Conservation (phyloP, 2,888 invertebrate genomes). For the Amaurobius ferox region DNA sequence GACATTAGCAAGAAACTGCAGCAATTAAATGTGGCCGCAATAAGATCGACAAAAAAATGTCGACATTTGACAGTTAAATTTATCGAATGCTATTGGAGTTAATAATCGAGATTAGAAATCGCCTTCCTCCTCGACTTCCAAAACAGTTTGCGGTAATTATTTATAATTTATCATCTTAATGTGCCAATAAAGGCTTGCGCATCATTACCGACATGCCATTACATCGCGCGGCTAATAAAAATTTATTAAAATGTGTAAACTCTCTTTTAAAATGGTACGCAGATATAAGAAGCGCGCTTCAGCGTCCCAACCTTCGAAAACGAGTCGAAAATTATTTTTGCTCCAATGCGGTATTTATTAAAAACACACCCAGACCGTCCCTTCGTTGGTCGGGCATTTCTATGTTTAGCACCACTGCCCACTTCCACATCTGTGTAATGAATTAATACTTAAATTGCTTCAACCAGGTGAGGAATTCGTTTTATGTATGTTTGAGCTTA, state of each 20-base stretch:
- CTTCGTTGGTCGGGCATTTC: neutral
- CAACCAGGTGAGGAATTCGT: neutral
- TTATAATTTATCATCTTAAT: constrained; percentile 70
- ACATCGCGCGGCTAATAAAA: constrained; percentile 54
- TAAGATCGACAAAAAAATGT: constrained; percentile 39
- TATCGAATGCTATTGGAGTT: constrained; percentile 57
- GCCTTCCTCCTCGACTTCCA: constrained; percentile 36
- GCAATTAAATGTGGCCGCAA: constrained; percentile 54
- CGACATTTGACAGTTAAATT: constrained; percentile 61
- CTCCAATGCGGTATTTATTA: neutral
- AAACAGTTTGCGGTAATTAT: constrained; percentile 64
- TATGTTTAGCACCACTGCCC: neutral
- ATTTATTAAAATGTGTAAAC: constrained; percentile 65
- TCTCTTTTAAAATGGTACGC: constrained; percentile 47
- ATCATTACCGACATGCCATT: constrained; percentile 48
- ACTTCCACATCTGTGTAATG: neutral
- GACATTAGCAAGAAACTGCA: constrained; percentile 36
- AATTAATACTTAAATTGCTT: neutral
- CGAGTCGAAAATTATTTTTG: constrained; percentile 26
- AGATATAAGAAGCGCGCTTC: constrained; percentile 41
- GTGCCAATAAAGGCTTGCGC: constrained; percentile 60
- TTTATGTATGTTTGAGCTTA: constrained; percentile 38
- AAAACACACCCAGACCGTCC: neutral
- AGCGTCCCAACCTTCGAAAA: constrained; percentile 44
- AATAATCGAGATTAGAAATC: constrained; percentile 62